These are phyloP conservation scores for Augiades crinisus DNA, from an alignment of 2,888 invertebrate genomes.

Conservation along the genomic window DNA sequence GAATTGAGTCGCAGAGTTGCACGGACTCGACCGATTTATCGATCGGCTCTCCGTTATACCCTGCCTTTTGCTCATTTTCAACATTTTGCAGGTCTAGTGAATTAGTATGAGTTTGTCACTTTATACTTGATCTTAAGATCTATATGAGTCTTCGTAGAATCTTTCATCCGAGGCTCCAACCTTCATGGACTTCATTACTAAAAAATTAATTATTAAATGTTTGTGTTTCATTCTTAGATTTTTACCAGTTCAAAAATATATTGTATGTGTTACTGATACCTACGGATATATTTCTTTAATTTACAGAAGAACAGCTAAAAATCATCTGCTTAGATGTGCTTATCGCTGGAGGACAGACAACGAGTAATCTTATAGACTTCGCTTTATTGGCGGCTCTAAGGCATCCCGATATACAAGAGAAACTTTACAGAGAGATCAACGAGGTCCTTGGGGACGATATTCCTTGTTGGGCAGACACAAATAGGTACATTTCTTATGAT, in stretches of 20 bases:
- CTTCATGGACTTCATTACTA: too few species aligned
- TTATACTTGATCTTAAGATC: too few species aligned
- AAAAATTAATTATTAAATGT: too few species aligned
- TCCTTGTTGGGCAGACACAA: conserved; percentile 59
- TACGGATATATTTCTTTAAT: not conserved
- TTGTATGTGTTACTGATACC: not conserved
- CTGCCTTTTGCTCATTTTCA: not conserved
- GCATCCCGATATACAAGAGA: conserved; percentile 80
- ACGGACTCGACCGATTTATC: not conserved
- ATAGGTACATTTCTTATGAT: conserved; percentile 41
- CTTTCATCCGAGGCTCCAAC: too few species aligned
- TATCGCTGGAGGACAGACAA: conserved; percentile 88
- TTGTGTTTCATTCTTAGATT: too few species aligned
- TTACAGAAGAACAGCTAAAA: conserved; percentile 68
- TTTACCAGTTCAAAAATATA: not conserved
- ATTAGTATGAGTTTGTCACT: too few species aligned
- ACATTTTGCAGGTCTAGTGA: too few species aligned
- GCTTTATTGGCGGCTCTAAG: conserved; percentile 80
- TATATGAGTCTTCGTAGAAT: too few species aligned
- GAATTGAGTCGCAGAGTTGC: not conserved
- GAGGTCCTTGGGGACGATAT: conserved; percentile 67
- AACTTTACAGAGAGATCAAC: conserved; percentile 83
- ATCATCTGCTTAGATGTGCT: conserved; percentile 84
- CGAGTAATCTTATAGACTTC: conserved; percentile 83
- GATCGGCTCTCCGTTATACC: too few species aligned